Conservation (phyloP, 2,113 vertebrate genomes). For the Puffinus mauretanicus region DNA sequence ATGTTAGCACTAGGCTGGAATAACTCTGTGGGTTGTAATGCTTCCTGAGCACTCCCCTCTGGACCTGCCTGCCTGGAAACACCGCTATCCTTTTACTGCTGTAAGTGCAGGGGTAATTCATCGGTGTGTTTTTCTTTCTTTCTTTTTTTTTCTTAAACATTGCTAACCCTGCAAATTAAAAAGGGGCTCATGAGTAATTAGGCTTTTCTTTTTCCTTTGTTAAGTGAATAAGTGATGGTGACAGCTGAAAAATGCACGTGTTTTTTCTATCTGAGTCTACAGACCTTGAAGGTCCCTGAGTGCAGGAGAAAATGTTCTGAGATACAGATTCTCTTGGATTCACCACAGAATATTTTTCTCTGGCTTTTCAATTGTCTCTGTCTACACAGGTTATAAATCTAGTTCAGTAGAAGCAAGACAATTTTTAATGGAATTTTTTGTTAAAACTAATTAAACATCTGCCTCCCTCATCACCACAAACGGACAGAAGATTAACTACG, state of each 20-base stretch:
- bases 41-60: neutral
- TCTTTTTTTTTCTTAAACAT: neutral
- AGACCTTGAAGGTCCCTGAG: slow-evolving; percentile 34
- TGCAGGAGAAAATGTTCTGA: neutral
- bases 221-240: slow-evolving; percentile 14
- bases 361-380: slow-evolving; percentile 43
- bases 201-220: slow-evolving; percentile 46
- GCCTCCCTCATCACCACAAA: slow-evolving; percentile 7
- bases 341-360: slow-evolving; percentile 40
- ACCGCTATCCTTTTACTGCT: neutral
- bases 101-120: neutral
- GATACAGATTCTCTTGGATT: slow-evolving; percentile 46
- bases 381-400: slow-evolving; percentile 61
- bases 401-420: slow-evolving; percentile 24
- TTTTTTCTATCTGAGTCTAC: neutral
- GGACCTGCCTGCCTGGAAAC: neutral
- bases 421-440: slow-evolving; percentile 37
- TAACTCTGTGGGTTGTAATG: neutral
- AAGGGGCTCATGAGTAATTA: slow-evolving; percentile 42
- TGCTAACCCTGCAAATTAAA: slow-evolving; percentile 40
- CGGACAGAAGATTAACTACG: slow-evolving; percentile 32
- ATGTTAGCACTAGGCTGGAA: neutral
- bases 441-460: slow-evolving; percentile 61
- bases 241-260: slow-evolving; percentile 13
- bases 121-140: slow-evolving; percentile 5